phyloP scores from a whole-genome alignment of 2,888 invertebrate genomes.

The Epinotia ramella region DNA sequence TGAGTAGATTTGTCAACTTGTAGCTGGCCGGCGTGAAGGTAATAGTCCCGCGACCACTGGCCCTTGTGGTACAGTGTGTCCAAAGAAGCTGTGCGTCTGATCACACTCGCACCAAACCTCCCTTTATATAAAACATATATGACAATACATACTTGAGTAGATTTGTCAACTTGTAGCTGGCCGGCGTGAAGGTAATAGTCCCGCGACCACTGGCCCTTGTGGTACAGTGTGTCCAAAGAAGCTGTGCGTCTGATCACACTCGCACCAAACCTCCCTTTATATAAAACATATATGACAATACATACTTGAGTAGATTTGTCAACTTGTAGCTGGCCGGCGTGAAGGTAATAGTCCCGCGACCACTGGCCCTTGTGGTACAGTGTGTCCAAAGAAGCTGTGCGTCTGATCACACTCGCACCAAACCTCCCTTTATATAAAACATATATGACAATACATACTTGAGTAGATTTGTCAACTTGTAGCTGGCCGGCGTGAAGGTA shows the following conservation, averaged over 20 bases:
- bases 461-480: slow-evolving; percentile 92
- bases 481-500: slow-evolving; percentile 88
- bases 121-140: slow-evolving; percentile 45
- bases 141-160: slow-evolving; percentile 88
- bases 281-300: slow-evolving; percentile 11
- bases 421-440: slow-evolving; percentile 63
- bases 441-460: slow-evolving; percentile 80
- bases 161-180: slow-evolving; percentile 90
- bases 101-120: slow-evolving; percentile 85
- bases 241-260: slow-evolving; percentile 90
- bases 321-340: slow-evolving; percentile 88
- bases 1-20: slow-evolving; percentile 93
- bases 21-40: slow-evolving; percentile 88
- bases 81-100: slow-evolving; percentile 91
- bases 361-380: slow-evolving; percentile 92
- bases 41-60: slow-evolving; percentile 91
- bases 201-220: slow-evolving; percentile 91
- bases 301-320: slow-evolving; percentile 93
- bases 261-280: slow-evolving; percentile 77
- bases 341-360: slow-evolving; percentile 90
- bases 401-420: slow-evolving; percentile 87
- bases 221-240: slow-evolving; percentile 91
- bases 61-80: slow-evolving; percentile 92
- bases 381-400: slow-evolving; percentile 92
- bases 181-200: slow-evolving; percentile 89